These are phyloP conservation scores for Gallinago undulata DNA, from an alignment of 2,113 vertebrate genomes.

Conservation along the genomic window DNA sequence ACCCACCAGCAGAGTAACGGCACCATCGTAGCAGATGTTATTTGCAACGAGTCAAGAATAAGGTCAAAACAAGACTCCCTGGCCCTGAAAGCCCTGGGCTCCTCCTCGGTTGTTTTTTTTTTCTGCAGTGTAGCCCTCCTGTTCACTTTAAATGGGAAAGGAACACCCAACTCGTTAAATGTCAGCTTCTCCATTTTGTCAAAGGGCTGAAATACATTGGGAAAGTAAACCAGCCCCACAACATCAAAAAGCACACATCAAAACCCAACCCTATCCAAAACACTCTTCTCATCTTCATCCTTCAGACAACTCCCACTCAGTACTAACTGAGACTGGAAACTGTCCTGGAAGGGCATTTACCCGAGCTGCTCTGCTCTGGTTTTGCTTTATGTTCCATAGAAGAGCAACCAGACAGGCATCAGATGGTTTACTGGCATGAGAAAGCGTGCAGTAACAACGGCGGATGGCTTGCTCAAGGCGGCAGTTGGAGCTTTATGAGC, in stretches of 20 bases:
- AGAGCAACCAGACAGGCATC: neutral
- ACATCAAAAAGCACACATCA: neutral
- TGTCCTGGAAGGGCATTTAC: neutral
- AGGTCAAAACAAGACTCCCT: neutral
- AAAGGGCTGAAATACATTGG: neutral
- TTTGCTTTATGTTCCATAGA: neutral
- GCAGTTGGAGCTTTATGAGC: neutral
- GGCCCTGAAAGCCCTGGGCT: neutral
- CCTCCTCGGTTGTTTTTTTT: neutral
- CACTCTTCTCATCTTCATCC: neutral
- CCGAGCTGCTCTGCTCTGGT: neutral
- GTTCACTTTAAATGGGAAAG: neutral
- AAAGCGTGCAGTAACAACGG: neutral
- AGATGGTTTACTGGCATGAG: rapidly evolving
- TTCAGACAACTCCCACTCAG: neutral
- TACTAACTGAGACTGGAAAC: neutral
- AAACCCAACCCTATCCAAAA: neutral
- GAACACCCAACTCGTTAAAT: neutral
- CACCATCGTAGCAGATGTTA: neutral
- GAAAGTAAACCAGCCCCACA: neutral
- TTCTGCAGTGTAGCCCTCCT: neutral
- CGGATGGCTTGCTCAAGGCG: neutral
- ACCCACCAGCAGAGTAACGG: neutral
- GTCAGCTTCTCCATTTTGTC: neutral
- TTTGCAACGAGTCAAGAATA: neutral